Evolutionary conservation across 1,140 invertebrate species (phyloP), one percentile per base, ranked within the genome.

Genomic region (Aplysia californica): DNA sequence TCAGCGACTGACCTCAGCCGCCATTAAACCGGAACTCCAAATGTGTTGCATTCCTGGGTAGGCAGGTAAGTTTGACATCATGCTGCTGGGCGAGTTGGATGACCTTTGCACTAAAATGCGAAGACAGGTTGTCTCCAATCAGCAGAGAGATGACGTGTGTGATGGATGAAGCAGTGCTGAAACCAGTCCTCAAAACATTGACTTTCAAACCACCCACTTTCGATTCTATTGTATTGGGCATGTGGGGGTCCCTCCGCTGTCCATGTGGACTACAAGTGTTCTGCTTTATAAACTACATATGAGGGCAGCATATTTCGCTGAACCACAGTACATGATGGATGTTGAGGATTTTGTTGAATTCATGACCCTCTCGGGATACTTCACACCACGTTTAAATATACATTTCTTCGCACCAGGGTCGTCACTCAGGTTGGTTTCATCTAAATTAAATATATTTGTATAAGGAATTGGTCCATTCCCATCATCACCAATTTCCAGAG

Each of bases 401-500:
- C 86, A 70, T 83, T 86, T 88, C 56, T 82, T 83, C 23, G 69
- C 78, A 29, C 87, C 87, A 6, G 87, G 89, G 76, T 90, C 87
- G 83, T 90, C 89, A 18, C 73, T 79, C 2, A 91, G 55, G 76
- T 90, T 90, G 4, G 88, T 90, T 80, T 90, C 89, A 79, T 89
- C 89, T 75, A 88, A 90, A 38, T 75, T 75, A 29, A 75, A 33
- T 26, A 67, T 66, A 56, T 75, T 5, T n/a, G 31, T 26, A 23
- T 35, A 36, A 21, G 61, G 73, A 67, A 67, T 50, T 15, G 44
- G 44, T 15, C 44, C 44, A 15, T 50, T 50, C 44, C 44, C 44
- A 50, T n/a, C n/a, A n/a, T 89, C 81, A 44, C 80, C 80, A 44
- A n/a, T 5, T 78, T 86, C 41, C 21, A 90, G 33, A 73, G 79